Evolutionary conservation across 1,140 invertebrate genomes (phyloP).

Genomic region (Marisa cornuarietis): DNA sequence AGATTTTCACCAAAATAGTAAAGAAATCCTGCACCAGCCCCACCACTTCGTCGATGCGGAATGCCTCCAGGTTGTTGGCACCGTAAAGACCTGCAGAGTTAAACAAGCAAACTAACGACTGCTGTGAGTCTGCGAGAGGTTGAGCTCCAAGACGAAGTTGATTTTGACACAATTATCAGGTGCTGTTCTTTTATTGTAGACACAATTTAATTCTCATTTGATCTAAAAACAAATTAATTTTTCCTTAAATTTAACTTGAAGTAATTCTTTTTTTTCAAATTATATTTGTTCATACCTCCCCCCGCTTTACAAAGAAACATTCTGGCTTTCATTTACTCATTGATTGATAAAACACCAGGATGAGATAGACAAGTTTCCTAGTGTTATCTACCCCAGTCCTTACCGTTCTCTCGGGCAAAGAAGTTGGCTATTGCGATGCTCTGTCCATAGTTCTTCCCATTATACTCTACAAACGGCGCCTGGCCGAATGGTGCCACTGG

Average conservation of each 20-base stretch:
- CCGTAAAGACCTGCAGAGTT: neutral
- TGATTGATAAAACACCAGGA: no score
- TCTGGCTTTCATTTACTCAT: no score
- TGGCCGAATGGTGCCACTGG: conserved; percentile 79
- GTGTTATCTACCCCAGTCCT: neutral
- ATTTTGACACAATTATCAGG: no score
- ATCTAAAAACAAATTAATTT: no score
- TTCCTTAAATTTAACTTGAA: no score
- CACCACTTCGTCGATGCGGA: conserved; percentile 10
- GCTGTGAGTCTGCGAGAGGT: neutral
- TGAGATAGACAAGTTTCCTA: no score
- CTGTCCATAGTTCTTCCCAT: conserved; percentile 76
- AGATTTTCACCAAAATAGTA: neutral
- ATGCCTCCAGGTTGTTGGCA: neutral
- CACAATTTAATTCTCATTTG: no score
- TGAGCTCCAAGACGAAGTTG: no score
- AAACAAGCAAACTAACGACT: neutral
- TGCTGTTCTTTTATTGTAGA: no score
- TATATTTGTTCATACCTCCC: no score
- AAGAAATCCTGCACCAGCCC: conserved; percentile 10
- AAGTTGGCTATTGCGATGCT: conserved; percentile 78
- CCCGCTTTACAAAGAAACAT: no score
- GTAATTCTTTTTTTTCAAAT: no score
- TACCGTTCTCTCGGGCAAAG: conserved; percentile 74
- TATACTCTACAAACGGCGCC: conserved; percentile 78